Conservation (phyloP, 2,797 vertebrate species). For the Picus viridis region DNA sequence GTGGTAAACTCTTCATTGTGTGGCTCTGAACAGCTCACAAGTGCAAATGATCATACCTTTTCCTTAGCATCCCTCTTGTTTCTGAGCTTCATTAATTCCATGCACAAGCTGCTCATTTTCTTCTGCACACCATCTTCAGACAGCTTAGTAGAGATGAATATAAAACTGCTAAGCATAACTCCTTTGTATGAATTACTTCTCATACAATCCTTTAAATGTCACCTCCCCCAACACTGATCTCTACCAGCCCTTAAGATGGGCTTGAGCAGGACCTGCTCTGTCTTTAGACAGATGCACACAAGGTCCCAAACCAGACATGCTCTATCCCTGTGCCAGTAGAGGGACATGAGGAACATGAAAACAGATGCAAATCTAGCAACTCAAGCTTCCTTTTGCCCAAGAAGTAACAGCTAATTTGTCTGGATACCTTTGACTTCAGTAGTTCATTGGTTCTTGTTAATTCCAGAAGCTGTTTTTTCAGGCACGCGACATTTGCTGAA, state of each 20-base stretch:
- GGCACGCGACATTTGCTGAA: conserved; percentile 82
- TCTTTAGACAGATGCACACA: neutral
- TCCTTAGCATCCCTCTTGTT: conserved; percentile 88
- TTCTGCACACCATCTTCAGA: conserved; percentile 90
- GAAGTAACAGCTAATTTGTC: neutral
- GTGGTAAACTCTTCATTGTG: neutral
- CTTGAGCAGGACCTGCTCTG: neutral
- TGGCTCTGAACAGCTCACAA: neutral
- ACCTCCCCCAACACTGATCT: neutral
- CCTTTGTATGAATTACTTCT: neutral
- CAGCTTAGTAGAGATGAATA: conserved; percentile 75
- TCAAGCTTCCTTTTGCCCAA: neutral
- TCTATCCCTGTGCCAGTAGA: neutral
- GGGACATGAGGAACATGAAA: rapidly evolving
- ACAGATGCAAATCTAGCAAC: neutral
- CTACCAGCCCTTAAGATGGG: rapidly evolving
- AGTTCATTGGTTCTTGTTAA: conserved; percentile 90
- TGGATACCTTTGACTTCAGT: conserved; percentile 91
- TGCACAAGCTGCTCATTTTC: conserved; percentile 86
- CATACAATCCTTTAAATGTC: neutral
- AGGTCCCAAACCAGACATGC: neutral
- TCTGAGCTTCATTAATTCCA: conserved; percentile 91
- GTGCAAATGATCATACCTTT: conserved; percentile 74
- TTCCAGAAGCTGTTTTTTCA: conserved; percentile 89
- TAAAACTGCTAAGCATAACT: neutral